A percentile compares a stretch with the other conserved stretches of the same genome.
phyloP scores from a whole-genome alignment of 2,113 vertebrate genomes.

The Zosterops pallidus region DNA sequence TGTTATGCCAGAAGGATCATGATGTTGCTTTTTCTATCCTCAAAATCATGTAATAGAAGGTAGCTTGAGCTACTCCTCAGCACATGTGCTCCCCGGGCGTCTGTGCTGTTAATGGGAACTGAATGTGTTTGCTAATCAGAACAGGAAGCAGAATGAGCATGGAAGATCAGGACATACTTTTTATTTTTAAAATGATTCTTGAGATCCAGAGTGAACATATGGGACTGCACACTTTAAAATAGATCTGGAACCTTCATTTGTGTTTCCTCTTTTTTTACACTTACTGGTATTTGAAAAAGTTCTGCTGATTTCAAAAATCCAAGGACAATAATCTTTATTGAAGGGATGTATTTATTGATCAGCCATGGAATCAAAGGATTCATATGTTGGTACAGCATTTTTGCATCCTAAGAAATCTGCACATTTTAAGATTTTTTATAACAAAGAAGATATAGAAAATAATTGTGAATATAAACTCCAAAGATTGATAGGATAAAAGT shows the following conservation, averaged over 20 bases:
- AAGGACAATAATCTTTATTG: background rate
- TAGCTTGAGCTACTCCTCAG: background rate
- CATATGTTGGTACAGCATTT: background rate
- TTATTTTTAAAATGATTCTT: constrained; percentile 37
- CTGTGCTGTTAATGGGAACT: background rate
- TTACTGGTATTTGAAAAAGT: background rate
- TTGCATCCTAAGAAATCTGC: background rate
- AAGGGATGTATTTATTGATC: background rate
- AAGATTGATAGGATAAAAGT: background rate
- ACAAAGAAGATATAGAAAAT: background rate
- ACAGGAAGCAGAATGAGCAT: background rate
- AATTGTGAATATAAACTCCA: background rate
- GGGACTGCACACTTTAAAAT: background rate
- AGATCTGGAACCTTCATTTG: background rate
- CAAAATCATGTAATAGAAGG: background rate
- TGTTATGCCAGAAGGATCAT: background rate
- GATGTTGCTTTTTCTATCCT: background rate
- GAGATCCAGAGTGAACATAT: constrained; percentile 14
- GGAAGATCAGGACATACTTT: constrained; percentile 34
- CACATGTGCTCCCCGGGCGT: fast-evolving
- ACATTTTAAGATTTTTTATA: background rate
- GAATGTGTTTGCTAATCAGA: background rate
- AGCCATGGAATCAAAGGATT: background rate
- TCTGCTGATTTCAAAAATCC: background rate
- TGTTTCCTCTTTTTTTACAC: background rate